Evolutionary conservation across 2,113 vertebrate genomes (phyloP).

Genomic region (Amblyopsis rosae): DNA sequence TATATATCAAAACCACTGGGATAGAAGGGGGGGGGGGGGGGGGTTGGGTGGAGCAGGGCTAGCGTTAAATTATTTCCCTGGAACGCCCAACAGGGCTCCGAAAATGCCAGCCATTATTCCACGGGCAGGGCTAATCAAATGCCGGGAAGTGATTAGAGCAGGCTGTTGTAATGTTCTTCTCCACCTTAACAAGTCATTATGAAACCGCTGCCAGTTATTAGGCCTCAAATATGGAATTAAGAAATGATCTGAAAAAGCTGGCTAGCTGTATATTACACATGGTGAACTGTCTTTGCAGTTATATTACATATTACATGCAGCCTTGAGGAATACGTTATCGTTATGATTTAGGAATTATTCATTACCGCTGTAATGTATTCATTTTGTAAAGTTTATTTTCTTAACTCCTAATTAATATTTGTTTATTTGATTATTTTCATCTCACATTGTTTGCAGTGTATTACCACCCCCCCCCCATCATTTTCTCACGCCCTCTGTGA

Average conservation of each 20-base stretch:
- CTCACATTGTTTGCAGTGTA: too few species aligned
- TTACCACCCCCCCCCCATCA: too few species aligned
- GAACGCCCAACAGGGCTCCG: conserved; percentile 56
- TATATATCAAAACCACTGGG: conserved; percentile 77
- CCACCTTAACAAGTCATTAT: conserved; percentile 65
- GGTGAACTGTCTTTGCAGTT: too few species aligned
- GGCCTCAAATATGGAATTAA: conserved; percentile 51
- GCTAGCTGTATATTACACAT: too few species aligned
- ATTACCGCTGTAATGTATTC: too few species aligned
- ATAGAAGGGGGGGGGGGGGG: conserved; percentile 41
- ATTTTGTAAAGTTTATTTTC: too few species aligned
- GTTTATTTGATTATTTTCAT: too few species aligned
- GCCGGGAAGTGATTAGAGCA: conserved; percentile 64
- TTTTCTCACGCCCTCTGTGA: neutral
- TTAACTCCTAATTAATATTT: too few species aligned
- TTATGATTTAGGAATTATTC: too few species aligned
- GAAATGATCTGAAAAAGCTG: conserved; percentile 21
- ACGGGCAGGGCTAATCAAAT: conserved; percentile 67
- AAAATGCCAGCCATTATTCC: conserved; percentile 74
- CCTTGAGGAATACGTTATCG: too few species aligned
- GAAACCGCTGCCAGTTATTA: conserved; percentile 19
- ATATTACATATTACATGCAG: too few species aligned
- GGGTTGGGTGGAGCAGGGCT: conserved; percentile 49
- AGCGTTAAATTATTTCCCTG: conserved; percentile 68
- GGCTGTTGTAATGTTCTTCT: conserved; percentile 35